These are phyloP conservation scores for Sphenopsis melanotis DNA, from an alignment of 2,797 vertebrate species.

Conservation along the genomic window DNA sequence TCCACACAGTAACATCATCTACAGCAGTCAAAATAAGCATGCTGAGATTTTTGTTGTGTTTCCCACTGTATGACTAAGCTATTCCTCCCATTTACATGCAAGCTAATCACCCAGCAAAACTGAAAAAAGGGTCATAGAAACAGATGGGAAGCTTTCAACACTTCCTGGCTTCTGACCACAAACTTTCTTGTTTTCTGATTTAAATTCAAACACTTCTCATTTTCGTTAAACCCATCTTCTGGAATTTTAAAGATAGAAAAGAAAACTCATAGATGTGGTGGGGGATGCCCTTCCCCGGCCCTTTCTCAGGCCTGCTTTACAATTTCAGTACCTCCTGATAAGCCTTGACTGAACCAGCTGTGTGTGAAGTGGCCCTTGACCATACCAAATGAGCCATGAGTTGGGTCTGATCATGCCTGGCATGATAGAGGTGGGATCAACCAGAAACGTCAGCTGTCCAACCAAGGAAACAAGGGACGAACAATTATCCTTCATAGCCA, in stretches of 20 bases:
- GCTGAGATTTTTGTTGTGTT: neutral
- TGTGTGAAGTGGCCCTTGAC: neutral
- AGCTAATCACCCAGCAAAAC: neutral
- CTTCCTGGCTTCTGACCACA: neutral
- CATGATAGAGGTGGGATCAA: neutral
- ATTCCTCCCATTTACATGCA: neutral
- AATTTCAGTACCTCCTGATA: neutral
- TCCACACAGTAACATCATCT: neutral
- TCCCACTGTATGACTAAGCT: neutral
- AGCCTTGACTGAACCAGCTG: neutral
- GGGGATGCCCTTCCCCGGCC: rapidly evolving
- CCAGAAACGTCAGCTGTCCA: neutral
- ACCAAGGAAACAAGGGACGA: neutral
- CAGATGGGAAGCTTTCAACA: neutral
- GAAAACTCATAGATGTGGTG: neutral
- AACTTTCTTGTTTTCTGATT: neutral
- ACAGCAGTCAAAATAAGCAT: neutral
- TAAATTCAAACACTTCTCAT: neutral
- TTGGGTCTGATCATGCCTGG: too few species aligned
- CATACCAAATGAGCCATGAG: neutral
- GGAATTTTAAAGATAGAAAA: constrained; percentile 8
- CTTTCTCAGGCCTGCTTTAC: neutral
- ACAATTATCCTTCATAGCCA: neutral
- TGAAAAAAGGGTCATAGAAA: neutral
- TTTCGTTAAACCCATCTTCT: neutral